These are phyloP conservation scores for Stenoptilia bipunctidactyla DNA, from an alignment of 2,888 invertebrate species.

Conservation along the genomic window DNA sequence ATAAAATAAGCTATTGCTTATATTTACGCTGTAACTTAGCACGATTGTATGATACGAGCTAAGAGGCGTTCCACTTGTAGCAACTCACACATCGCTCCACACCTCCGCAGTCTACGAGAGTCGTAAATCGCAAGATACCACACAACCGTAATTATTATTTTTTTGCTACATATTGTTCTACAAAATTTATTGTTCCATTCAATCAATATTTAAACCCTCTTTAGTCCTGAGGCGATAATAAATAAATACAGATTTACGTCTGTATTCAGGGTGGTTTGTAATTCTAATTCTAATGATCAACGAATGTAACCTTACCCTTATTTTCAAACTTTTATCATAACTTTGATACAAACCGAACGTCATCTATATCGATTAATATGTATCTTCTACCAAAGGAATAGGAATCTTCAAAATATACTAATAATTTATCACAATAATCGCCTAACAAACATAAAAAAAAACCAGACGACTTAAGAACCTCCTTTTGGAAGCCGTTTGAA, in stretches of 20 bases:
- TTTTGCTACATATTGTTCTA: not conserved
- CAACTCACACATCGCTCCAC: constrained; percentile 6
- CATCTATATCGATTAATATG: too few species aligned
- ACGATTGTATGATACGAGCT: not conserved
- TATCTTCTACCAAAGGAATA: too few species aligned
- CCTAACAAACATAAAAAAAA: too few species aligned
- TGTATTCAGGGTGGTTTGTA: not conserved
- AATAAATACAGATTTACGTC: not conserved
- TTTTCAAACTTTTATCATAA: too few species aligned
- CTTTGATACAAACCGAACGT: too few species aligned
- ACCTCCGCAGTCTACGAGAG: not conserved
- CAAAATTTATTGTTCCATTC: not conserved
- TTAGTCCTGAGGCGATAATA: too few species aligned
- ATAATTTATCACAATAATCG: too few species aligned
- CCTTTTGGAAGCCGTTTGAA: too few species aligned
- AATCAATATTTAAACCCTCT: not conserved
- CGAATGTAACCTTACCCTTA: too few species aligned
- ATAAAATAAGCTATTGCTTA: not conserved
- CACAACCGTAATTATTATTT: not conserved
- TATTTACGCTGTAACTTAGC: not conserved
- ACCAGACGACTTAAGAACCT: too few species aligned
- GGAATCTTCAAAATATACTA: too few species aligned
- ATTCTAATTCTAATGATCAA: too few species aligned
- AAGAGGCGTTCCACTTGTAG: not conserved
- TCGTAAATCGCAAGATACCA: not conserved